Conservation (phyloP, 2,113 vertebrate species). For the Semicossyphus pulcher region DNA sequence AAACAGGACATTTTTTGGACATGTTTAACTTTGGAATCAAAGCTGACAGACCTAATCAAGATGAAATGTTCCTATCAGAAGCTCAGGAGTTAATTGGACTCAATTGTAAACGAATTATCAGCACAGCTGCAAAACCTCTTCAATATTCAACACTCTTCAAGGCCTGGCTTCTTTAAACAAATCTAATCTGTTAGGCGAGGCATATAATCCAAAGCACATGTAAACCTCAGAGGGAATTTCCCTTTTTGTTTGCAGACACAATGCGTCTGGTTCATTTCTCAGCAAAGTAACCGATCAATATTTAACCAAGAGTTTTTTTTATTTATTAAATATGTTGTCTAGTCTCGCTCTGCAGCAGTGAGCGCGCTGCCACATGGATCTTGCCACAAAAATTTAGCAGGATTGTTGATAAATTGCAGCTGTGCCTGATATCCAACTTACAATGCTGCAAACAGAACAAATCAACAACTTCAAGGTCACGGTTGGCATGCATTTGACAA, state of each 20-base stretch:
- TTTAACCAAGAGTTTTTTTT: background rate
- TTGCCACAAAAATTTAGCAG: background rate
- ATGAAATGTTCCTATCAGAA: too few relatives aligned
- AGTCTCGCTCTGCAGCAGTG: background rate
- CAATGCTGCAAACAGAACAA: constrained; percentile 5
- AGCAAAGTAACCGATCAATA: constrained; percentile 5
- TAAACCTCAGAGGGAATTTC: background rate
- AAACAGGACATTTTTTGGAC: too few relatives aligned
- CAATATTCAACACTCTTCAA: background rate
- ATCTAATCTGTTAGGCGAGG: background rate
- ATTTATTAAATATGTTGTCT: background rate
- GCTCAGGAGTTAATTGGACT: too few relatives aligned
- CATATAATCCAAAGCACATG: constrained; percentile 13
- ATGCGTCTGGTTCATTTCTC: constrained; percentile 4
- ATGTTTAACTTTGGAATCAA: too few relatives aligned
- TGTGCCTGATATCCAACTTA: constrained; percentile 5
- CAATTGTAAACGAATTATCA: too few relatives aligned
- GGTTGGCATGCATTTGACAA: background rate
- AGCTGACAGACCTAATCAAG: too few relatives aligned
- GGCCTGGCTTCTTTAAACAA: background rate
- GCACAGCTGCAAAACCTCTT: background rate
- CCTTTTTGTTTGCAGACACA: constrained; percentile 26
- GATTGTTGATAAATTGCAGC: constrained; percentile 27
- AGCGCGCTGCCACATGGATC: background rate
- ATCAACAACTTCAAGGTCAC: constrained; percentile 14